phyloP scores from a whole-genome alignment of 2,888 invertebrate species.

The Auanema sp. region DNA sequence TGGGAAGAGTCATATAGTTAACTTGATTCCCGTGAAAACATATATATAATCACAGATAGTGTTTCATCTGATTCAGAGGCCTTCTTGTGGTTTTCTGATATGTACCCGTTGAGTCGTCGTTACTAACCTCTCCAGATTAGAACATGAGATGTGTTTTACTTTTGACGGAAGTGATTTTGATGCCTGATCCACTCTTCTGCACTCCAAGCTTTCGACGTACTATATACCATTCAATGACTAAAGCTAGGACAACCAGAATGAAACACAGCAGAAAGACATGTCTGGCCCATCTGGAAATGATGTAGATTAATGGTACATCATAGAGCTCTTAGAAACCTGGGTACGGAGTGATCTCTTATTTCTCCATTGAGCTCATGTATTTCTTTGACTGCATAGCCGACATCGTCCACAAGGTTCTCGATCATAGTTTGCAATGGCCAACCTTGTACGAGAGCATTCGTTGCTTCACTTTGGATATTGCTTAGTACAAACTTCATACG shows the following conservation, averaged over 20 bases:
- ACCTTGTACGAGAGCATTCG: conserved; percentile 56
- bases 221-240: conserved; percentile 56
- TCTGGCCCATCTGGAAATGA: conserved; percentile 42
- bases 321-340: conserved; percentile 26
- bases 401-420: conserved; percentile 47
- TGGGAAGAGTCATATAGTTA: too few species aligned
- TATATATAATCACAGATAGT: too few species aligned
- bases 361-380: conserved; percentile 45
- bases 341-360: conserved; percentile 46
- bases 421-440: conserved; percentile 40
- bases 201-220: conserved; percentile 52
- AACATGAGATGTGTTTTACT: conserved; percentile 60
- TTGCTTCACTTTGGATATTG: conserved; percentile 57
- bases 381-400: conserved; percentile 50
- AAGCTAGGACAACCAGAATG: conserved; percentile 45
- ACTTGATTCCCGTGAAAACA: too few species aligned
- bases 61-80: too few species aligned
- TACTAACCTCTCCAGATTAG: conserved; percentile 12
- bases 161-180: conserved; percentile 48
- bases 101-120: too few species aligned
- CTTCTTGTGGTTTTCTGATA: too few species aligned
- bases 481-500: conserved; percentile 35
- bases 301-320: neutral
- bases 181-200: conserved; percentile 46
- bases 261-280: conserved; percentile 48